These are phyloP conservation scores for Centruroides vittatus DNA, from an alignment of 1,140 invertebrate species.

Conservation along the genomic window DNA sequence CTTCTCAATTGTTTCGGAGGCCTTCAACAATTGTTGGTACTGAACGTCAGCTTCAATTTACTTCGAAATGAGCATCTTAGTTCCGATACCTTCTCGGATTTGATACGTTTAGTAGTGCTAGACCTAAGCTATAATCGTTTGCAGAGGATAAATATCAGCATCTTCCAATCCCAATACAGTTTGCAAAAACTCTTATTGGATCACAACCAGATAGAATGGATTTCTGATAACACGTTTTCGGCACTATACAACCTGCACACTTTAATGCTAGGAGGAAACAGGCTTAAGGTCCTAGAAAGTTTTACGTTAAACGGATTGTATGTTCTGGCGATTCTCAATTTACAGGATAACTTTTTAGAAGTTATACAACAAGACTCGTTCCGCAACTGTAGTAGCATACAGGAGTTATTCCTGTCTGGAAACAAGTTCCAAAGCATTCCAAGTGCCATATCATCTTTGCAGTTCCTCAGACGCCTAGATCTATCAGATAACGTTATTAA, in stretches of 20 bases:
- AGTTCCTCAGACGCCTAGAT: slow-evolving; percentile 60
- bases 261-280: slow-evolving; percentile 59
- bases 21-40: slow-evolving; percentile 60
- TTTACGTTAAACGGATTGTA: slow-evolving; percentile 70
- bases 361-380: slow-evolving; percentile 21
- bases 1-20: slow-evolving; percentile 56
- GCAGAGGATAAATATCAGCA: slow-evolving; percentile 57
- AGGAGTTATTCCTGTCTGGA: slow-evolving; percentile 22
- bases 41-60: slow-evolving; percentile 75
- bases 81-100: slow-evolving; percentile 61
- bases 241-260: slow-evolving; percentile 72
- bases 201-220: slow-evolving; percentile 20
- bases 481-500: slow-evolving; percentile 71
- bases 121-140: slow-evolving; percentile 73
- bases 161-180: slow-evolving; percentile 40
- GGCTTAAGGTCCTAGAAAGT: slow-evolving; percentile 56
- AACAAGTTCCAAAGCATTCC: slow-evolving; percentile 20
- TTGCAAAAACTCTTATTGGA: slow-evolving; percentile 19
- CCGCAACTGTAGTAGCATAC: slow-evolving; percentile 21
- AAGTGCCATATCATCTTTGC: slow-evolving; percentile 16
- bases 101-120: slow-evolving; percentile 69
- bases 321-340: slow-evolving; percentile 62
- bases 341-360: slow-evolving; percentile 56
- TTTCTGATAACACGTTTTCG: slow-evolving; percentile 39
- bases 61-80: slow-evolving; percentile 65